phyloP scores from a whole-genome alignment of 1,140 invertebrate genomes.

The Drosophila kurseongensis region DNA sequence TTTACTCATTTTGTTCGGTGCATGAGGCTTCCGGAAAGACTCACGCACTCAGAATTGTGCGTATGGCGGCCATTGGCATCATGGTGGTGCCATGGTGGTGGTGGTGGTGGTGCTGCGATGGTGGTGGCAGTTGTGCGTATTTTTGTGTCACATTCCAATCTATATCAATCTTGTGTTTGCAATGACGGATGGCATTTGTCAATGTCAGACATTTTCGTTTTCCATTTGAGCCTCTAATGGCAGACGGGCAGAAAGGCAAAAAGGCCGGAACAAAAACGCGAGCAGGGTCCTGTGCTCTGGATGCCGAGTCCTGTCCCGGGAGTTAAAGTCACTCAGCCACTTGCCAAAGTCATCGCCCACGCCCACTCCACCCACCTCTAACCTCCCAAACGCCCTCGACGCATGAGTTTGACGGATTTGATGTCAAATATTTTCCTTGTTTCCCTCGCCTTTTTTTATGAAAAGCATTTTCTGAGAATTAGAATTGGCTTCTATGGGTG shows the following conservation, averaged over 20 bases:
- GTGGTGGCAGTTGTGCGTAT: constrained; percentile 81
- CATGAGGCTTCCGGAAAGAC: constrained; percentile 21
- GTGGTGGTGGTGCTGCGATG: constrained; percentile 40
- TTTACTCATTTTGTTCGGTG: constrained; percentile 11
- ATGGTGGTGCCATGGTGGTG: constrained; percentile 25
- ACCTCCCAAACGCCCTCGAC: constrained; percentile 35
- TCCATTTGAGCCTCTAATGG: constrained; percentile 82
- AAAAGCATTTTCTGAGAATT: constrained; percentile 76
- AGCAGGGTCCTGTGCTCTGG: constrained; percentile 34
- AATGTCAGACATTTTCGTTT: constrained; percentile 85
- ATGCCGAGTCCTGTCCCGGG: constrained; percentile 10
- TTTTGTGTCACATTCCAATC: constrained; percentile 85
- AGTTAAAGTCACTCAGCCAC: constrained; percentile 70
- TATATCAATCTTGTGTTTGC: constrained; percentile 85
- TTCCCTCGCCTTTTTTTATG: constrained; percentile 69
- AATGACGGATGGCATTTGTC: constrained; percentile 85
- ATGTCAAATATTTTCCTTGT: constrained; percentile 81
- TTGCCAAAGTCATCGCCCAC: constrained; percentile 41
- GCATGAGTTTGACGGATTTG: constrained; percentile 80
- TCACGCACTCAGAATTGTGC: constrained; percentile 43
- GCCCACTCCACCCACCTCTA: constrained; percentile 34
- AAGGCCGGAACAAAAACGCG: constrained; percentile 20
- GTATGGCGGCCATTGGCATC: constrained; percentile 51
- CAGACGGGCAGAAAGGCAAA: constrained; percentile 49
- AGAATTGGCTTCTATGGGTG: constrained; percentile 71